Evolutionary conservation across 1,140 invertebrate species (phyloP), one percentile per base, ranked within the genome.

Genomic region (Conus betulinus): DNA sequence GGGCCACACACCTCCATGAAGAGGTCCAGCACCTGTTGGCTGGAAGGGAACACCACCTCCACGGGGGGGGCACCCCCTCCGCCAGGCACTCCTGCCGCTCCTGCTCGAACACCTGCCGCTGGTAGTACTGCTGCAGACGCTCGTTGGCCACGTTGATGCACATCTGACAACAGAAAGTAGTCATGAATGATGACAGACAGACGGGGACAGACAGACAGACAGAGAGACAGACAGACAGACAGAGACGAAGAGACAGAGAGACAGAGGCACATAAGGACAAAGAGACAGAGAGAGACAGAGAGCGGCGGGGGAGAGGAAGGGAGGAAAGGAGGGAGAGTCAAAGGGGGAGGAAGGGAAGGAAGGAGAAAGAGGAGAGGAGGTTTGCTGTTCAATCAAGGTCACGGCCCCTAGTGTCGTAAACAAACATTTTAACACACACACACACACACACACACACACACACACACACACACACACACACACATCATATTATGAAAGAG

Each of bases 21-120:
- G 4, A 92, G 84, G 78, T 90, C 89, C 10, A 93, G 81, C 51
- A 93, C 91, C 15, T 86, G 60, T 63, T 97, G 95, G 92, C 98
- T 98, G 92, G 97, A 97, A n/a, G 96, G 96, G 93, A 97, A 98
- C 90, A 97, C 96, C 11, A 98, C 96, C 53, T 95, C 88, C 25
- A 90, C 88, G 71, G 90, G n/a, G n/a, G n/a, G 86, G 97, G 97
- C 81, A 98, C 97, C 2, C 97, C 97, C 93, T 98, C 97, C 20
- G 97, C 96, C 96, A 97, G 97, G 91, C 97, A 98, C 91, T 98
- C 97, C 94, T 97, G 94, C 76, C 97, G 91, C 91, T 98, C 97
- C 97, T 97, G 97, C 0, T 97, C 97, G 93, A 98, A 98, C 71
- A 98, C 97, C 92, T 97, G 97, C 91, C 98, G 97, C 94, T 98